A percentile compares a stretch with the other conserved stretches of the same genome.
Conservation (phyloP, 2,113 vertebrate species). For the Microcebus jonahi region DNA sequence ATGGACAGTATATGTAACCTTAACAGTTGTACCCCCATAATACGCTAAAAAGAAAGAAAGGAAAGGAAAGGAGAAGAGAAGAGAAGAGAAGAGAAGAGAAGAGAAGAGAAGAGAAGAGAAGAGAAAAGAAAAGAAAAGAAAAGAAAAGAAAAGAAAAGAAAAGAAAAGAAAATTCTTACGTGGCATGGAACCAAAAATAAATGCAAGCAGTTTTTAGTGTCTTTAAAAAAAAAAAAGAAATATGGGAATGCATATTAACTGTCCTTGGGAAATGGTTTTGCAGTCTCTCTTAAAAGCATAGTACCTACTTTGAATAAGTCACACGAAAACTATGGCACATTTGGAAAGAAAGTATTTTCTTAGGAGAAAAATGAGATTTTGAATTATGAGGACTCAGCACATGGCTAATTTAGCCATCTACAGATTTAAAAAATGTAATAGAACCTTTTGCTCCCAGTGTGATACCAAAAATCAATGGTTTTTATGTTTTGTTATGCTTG, state of each 20-base stretch:
- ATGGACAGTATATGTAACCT: too few relatives aligned
- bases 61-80: too few relatives aligned
- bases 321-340: neutral
- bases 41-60: too few relatives aligned
- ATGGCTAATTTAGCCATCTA: slow-evolving; percentile 7
- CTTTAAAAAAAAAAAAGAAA: too few relatives aligned
- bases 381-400: neutral
- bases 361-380: slow-evolving; percentile 13
- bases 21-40: too few relatives aligned
- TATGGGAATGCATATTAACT: neutral
- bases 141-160: too few relatives aligned
- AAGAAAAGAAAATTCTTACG: too few relatives aligned
- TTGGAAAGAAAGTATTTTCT: neutral
- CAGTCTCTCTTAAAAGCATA: neutral
- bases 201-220: too few relatives aligned
- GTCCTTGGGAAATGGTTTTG: neutral
- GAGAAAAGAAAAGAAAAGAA: too few relatives aligned
- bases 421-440: neutral
- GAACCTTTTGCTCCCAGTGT: neutral
- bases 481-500: neutral
- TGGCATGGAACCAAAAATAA: too few relatives aligned
- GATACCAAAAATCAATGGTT: slow-evolving; percentile 13
- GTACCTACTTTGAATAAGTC: neutral
- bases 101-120: too few relatives aligned
- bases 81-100: too few relatives aligned